Percentiles rank a stretch among this genome's conserved stretches.
phyloP scores from a whole-genome alignment of 2,888 invertebrate genomes.

The Brachyptera risi region DNA sequence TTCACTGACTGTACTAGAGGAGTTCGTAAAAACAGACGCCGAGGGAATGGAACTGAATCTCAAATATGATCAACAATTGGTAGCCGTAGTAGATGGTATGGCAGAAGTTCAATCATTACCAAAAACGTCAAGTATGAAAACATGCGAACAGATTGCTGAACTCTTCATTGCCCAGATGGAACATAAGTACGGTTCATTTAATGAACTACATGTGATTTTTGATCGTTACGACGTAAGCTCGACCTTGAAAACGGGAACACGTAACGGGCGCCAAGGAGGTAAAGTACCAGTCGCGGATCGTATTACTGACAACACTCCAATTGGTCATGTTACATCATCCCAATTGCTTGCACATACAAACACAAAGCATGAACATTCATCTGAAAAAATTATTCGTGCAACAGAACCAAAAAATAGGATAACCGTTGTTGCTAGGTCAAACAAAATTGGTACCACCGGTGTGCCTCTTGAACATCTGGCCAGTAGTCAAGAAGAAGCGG shows the following conservation, averaged over 20 bases:
- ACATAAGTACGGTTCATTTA: background rate
- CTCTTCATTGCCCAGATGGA: background rate
- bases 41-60: background rate
- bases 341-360: background rate
- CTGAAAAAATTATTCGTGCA: background rate
- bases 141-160: slow-evolving; percentile 10
- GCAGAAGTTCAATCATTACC: slow-evolving; percentile 13
- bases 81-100: slow-evolving; percentile 8
- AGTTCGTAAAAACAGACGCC: background rate
- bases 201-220: no score
- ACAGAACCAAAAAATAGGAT: no score
- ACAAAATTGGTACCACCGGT: background rate
- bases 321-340: background rate
- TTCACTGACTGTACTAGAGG: background rate
- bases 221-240: background rate
- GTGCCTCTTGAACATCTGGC: background rate
- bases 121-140: background rate
- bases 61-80: no score
- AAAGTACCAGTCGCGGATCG: background rate
- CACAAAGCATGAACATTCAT: background rate
- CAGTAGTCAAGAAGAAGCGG: no score
- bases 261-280: background rate
- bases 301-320: background rate
- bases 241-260: background rate
- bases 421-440: background rate